A percentile compares a stretch with the other conserved stretches of the same genome.
phyloP scores from a whole-genome alignment of 92 coral and sea anemone genomes.

The Blastomussa wellsi region DNA sequence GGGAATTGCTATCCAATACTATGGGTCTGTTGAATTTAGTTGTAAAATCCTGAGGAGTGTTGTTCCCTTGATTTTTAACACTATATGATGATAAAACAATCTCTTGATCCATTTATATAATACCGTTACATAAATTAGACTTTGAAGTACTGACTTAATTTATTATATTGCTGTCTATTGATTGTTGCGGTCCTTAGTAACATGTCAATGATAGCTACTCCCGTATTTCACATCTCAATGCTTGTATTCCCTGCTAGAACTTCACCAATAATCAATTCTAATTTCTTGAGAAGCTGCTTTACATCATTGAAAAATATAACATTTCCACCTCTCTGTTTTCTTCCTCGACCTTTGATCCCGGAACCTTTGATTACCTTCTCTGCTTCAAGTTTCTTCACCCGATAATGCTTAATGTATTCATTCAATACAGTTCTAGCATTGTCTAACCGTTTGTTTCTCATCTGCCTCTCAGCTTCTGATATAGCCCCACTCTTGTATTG shows the following conservation, averaged over 20 bases:
- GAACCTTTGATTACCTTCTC: background rate
- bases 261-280: too few relatives aligned
- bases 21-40: conserved; percentile 8
- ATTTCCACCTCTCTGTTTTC: background rate
- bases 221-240: conserved; percentile 1
- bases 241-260: background rate
- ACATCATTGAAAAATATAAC: background rate
- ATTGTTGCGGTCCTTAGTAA: background rate
- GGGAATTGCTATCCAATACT: conserved; percentile 7
- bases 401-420: background rate
- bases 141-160: conserved; percentile 3
- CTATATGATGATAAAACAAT: background rate
- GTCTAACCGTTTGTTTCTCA: background rate
- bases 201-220: background rate
- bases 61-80: conserved; percentile 8
- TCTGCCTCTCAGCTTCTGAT: background rate
- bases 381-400: too few relatives aligned
- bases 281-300: background rate
- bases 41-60: background rate
- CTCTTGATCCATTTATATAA: background rate
- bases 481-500: background rate
- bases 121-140: conserved; percentile 14
- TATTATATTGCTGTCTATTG: background rate
- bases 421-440: too few relatives aligned
- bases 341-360: background rate